Percentiles rank a stretch among this genome's conserved stretches.
Evolutionary conservation across 2,113 vertebrate species (phyloP).

Genomic region (Vulpes vulpes): DNA sequence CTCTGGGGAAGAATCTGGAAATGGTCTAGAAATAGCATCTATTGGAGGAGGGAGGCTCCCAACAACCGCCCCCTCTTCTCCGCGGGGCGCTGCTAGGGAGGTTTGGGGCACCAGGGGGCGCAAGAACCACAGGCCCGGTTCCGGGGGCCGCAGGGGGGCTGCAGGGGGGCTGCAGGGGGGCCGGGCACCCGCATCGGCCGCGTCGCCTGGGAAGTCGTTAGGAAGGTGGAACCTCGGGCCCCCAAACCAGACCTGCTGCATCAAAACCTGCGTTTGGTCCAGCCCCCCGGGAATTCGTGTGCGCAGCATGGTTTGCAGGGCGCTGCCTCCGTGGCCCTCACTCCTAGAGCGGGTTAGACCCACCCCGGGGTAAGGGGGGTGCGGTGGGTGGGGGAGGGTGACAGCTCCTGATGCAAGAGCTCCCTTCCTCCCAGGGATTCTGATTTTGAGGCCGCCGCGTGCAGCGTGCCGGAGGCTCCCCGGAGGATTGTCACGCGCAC

Average conservation of each 20-base stretch:
- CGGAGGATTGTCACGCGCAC: not conserved
- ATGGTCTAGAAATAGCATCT: not conserved
- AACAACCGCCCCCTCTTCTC: not conserved
- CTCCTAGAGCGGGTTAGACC: not conserved
- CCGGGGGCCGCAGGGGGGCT: no score
- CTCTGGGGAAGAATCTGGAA: not conserved
- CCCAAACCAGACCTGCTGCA: not conserved
- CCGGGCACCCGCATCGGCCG: rapidly evolving
- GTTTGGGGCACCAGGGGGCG: conserved; percentile 57
- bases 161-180: no score
- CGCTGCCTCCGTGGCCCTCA: not conserved
- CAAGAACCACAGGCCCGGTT: not conserved
- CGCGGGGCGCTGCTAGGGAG: not conserved
- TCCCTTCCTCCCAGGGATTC: not conserved
- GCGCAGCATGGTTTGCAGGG: not conserved
- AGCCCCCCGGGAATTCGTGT: not conserved
- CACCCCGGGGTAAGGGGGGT: not conserved
- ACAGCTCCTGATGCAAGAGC: not conserved
- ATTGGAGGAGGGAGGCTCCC: no score
- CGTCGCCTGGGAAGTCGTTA: not conserved
- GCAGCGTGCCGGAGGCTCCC: not conserved
- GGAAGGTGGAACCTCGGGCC: not conserved
- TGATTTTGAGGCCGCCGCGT: not conserved
- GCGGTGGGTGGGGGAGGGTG: not conserved
- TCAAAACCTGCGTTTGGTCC: not conserved